These are phyloP conservation scores for Chironomus tepperi DNA, from an alignment of 1,140 invertebrate genomes.

Conservation along the genomic window DNA sequence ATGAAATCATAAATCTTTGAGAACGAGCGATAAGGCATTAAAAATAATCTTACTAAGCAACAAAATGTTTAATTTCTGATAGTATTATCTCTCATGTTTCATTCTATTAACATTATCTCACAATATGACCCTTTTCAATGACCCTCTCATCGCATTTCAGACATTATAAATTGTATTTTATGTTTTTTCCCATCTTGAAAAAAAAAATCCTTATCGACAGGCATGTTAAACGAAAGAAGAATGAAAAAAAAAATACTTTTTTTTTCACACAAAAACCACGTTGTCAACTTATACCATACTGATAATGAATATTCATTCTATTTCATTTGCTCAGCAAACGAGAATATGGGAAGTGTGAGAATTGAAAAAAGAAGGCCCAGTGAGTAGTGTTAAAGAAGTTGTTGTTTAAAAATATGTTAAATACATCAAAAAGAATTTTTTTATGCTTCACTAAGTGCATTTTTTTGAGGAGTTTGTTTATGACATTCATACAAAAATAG, in stretches of 20 bases:
- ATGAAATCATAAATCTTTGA: not conserved
- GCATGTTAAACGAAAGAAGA: not conserved
- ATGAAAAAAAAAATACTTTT: not conserved
- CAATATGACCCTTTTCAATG: not conserved
- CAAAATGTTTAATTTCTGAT: constrained; percentile 14
- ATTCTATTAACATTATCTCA: constrained; percentile 1
- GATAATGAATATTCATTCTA: constrained; percentile 7
- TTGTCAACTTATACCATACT: constrained; percentile 20
- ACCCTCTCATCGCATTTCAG: constrained; percentile 5
- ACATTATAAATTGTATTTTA: not conserved
- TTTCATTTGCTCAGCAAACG: constrained; percentile 18
- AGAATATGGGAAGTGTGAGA: not conserved
- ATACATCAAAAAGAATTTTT: no score
- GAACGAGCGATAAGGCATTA: not conserved
- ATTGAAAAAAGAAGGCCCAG: not conserved
- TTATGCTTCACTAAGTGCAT: not conserved
- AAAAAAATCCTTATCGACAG: constrained; percentile 20
- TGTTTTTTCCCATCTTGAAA: not conserved
- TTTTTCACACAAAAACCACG: constrained; percentile 14
- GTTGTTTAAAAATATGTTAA: no score
- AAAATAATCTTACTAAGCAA: constrained; percentile 7
- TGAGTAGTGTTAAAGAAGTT: not conserved
- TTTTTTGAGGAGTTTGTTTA: not conserved
- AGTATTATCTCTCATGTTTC: not conserved
- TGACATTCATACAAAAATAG: not conserved